These are phyloP conservation scores for Danaus chrysippus DNA, from an alignment of 2,888 invertebrate genomes.

Conservation along the genomic window DNA sequence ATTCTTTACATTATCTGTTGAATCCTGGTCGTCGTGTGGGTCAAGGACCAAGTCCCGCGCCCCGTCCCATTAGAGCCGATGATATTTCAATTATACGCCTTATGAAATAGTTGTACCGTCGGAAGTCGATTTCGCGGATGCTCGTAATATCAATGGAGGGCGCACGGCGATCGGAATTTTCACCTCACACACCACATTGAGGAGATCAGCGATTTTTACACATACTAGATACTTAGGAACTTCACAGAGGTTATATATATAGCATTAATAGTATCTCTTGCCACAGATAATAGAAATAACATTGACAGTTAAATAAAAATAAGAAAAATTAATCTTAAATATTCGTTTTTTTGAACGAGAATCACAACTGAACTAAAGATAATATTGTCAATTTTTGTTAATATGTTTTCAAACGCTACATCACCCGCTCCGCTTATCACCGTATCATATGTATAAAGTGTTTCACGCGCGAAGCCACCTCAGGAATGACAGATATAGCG, in stretches of 20 bases:
- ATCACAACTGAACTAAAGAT: background rate
- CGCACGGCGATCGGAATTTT: constrained; percentile 65
- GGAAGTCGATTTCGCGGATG: constrained; percentile 58
- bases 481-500: constrained; percentile 62
- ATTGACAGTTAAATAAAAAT: too few species aligned
- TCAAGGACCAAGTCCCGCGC: constrained; percentile 16
- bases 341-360: too few species aligned
- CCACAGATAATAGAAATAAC: too few species aligned
- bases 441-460: constrained; percentile 34
- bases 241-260: background rate
- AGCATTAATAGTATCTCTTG: too few species aligned
- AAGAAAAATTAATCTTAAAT: too few species aligned
- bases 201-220: constrained; percentile 35
- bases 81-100: constrained; percentile 76
- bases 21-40: background rate
- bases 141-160: constrained; percentile 59
- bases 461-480: constrained; percentile 52
- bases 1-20: too few species aligned
- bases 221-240: background rate
- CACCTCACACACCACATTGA: constrained; percentile 34
- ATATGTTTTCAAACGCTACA: constrained; percentile 11
- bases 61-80: constrained; percentile 40
- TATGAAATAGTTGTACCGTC: constrained; percentile 71
- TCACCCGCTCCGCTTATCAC: constrained; percentile 36
- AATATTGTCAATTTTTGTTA: background rate